Conservation (phyloP, 2,888 invertebrate genomes). For the Ochropacha duplaris region DNA sequence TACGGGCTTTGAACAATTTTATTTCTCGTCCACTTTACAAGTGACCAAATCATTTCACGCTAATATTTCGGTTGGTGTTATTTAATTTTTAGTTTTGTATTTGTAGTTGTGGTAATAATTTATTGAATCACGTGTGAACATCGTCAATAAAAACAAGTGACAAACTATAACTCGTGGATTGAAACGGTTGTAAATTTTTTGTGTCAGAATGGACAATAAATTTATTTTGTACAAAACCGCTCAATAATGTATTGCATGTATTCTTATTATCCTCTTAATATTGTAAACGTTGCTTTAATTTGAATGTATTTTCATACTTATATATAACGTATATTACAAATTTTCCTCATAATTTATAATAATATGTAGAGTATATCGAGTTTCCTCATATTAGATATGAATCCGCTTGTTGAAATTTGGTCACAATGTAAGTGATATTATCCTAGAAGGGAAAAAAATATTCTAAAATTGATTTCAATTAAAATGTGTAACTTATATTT, state of each 20-base stretch:
- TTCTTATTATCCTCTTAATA: too few species aligned
- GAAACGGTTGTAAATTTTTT: neutral
- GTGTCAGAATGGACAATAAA: neutral
- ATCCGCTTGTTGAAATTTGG: too few species aligned
- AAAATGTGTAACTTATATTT: neutral
- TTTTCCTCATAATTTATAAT: too few species aligned
- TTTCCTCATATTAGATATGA: too few species aligned
- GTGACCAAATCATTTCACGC: neutral
- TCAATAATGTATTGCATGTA: neutral
- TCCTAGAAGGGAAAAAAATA: too few species aligned
- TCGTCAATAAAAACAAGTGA: neutral
- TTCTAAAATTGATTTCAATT: too few species aligned
- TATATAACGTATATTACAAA: too few species aligned
- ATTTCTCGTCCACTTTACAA: conserved; percentile 15
- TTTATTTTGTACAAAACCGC: neutral
- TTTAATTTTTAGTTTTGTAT: neutral
- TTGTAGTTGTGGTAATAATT: conserved; percentile 14
- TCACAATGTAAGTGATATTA: too few species aligned
- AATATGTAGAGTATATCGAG: too few species aligned
- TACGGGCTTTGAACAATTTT: conserved; percentile 1
- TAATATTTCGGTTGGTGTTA: neutral
- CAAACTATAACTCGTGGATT: neutral
- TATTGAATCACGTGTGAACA: neutral
- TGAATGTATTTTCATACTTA: too few species aligned
- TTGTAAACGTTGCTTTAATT: too few species aligned